Evolutionary conservation across 2,797 vertebrate genomes (phyloP).

Genomic region (Notoglanidium macrostoma): DNA sequence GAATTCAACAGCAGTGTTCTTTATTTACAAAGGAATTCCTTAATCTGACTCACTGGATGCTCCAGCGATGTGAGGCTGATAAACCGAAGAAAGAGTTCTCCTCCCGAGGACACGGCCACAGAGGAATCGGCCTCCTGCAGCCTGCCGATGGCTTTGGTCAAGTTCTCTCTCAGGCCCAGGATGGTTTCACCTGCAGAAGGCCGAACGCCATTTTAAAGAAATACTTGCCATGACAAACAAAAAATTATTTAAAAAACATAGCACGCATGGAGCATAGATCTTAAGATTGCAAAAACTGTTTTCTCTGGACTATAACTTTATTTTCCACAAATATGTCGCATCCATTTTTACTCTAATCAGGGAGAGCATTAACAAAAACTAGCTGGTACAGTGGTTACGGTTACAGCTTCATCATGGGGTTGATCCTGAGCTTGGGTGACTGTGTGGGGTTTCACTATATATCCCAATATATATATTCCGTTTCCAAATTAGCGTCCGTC

Average conservation of each 20-base stretch:
- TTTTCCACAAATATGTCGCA: too few species aligned
- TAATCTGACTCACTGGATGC: conserved; percentile 77
- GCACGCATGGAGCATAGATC: too few species aligned
- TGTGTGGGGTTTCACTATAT: too few species aligned
- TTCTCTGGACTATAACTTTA: too few species aligned
- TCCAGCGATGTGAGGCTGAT: conserved; percentile 96
- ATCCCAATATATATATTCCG: too few species aligned
- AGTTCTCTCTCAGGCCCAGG: conserved; percentile 87
- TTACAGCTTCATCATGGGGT: not conserved
- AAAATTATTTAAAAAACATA: too few species aligned
- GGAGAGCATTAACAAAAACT: not conserved
- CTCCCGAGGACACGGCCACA: conserved; percentile 92
- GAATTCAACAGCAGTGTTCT: not conserved
- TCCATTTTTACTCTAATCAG: not conserved
- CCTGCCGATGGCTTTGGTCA: conserved; percentile 84
- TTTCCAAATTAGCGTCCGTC: not conserved
- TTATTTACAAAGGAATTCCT: not conserved
- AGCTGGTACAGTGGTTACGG: not conserved
- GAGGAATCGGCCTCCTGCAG: conserved; percentile 90
- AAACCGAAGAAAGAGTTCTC: conserved; percentile 96
- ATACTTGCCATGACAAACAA: not conserved
- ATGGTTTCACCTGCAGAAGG: conserved; percentile 86
- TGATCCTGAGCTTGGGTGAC: not conserved
- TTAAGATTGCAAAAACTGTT: too few species aligned
- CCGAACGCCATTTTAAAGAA: not conserved